phyloP scores from a whole-genome alignment of 1,140 invertebrate species.

The Diuraphis noxia region DNA sequence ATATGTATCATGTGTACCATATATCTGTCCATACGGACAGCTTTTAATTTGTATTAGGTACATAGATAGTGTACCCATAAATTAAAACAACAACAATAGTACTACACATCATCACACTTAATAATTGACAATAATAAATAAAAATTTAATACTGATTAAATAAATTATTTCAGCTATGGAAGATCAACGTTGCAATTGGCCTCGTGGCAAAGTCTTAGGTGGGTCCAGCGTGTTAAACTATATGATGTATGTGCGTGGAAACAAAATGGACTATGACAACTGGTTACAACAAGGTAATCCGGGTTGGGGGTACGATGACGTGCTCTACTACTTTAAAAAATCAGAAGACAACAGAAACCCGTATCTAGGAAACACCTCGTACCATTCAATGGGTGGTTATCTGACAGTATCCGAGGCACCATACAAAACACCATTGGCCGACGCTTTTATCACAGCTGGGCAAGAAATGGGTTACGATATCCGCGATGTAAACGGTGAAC shows the following conservation, averaged over 20 bases:
- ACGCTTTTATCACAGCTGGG: constrained; percentile 87
- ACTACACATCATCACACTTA: no score
- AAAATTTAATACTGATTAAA: no score
- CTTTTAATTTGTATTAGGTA: no score
- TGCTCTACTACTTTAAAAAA: constrained; percentile 88
- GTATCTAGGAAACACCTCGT: constrained; percentile 73
- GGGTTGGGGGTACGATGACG: constrained; percentile 88
- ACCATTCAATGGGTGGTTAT: constrained; percentile 77
- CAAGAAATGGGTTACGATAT: constrained; percentile 88
- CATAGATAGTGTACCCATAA: no score
- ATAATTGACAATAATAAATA: no score
- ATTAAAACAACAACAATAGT: no score
- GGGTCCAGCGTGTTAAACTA: constrained; percentile 90
- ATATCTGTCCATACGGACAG: no score
- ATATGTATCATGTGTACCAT: no score
- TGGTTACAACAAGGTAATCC: constrained; percentile 88
- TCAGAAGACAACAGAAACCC: constrained; percentile 88
- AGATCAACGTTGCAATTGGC: constrained; percentile 82
- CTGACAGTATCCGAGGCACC: constrained; percentile 83
- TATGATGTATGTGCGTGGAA: constrained; percentile 95
- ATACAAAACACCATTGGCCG: constrained; percentile 78
- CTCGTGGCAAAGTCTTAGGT: constrained; percentile 79
- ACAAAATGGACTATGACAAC: constrained; percentile 87
- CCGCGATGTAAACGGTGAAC: constrained; percentile 86
- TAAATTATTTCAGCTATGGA: constrained; percentile 74